phyloP scores from a whole-genome alignment of 2,113 vertebrate genomes.

The Osmerus mordax region DNA sequence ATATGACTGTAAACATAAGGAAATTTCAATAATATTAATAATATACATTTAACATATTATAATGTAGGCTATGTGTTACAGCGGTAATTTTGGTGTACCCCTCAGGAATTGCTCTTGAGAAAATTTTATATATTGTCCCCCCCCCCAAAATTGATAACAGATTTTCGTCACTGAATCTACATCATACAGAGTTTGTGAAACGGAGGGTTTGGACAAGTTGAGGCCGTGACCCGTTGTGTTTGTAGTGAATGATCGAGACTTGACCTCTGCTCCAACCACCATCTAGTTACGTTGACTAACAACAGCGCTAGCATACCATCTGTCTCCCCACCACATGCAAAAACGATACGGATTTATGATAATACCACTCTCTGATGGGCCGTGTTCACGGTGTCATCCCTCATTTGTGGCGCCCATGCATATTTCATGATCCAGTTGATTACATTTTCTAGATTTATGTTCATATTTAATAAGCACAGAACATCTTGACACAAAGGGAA shows the following conservation, averaged over 20 bases:
- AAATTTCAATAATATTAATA: too few species aligned
- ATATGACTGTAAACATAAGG: too few species aligned
- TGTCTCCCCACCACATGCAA: conserved; percentile 10
- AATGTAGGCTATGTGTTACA: too few species aligned
- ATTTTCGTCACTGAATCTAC: background rate
- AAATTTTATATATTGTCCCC: too few species aligned
- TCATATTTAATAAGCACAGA: conserved; percentile 60
- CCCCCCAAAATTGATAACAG: too few species aligned
- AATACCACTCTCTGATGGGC: conserved; percentile 20
- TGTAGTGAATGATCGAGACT: conserved; percentile 33
- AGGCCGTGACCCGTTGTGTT: background rate
- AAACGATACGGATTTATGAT: conserved; percentile 10
- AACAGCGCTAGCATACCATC: conserved; percentile 17
- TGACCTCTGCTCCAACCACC: conserved; percentile 7
- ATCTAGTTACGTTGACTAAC: conserved; percentile 37
- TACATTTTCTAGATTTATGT: conserved; percentile 42
- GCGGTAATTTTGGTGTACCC: too few species aligned
- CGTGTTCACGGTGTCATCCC: conserved; percentile 15
- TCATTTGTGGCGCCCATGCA: conserved; percentile 44
- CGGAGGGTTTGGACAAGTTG: background rate
- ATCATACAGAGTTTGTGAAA: too few species aligned
- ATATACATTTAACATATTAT: too few species aligned
- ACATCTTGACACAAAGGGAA: conserved; percentile 21
- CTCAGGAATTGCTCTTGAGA: too few species aligned
- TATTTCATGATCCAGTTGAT: conserved; percentile 56